Base-by-base conservation (phyloP, 1,140 invertebrate genomes). In the Rhopalosiphum maidis region DNA sequence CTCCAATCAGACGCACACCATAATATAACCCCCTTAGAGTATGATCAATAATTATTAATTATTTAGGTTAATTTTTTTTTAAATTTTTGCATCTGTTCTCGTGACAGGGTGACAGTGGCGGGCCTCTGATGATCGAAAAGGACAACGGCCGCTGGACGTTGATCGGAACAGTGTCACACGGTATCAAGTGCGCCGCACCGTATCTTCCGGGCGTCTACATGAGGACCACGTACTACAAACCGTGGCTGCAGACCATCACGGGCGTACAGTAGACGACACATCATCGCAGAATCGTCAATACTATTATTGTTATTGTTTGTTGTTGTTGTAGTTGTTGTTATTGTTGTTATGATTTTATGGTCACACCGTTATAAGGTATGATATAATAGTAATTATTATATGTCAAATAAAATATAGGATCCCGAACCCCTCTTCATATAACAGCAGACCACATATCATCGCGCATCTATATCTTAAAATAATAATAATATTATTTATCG, bases 81-180 rank as follows among this genome's bases (percentile, higher is more conserved):
- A 21, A 18, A 18, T 68, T 68, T 68, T 30, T n/a, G 15, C 60
- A 30, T n/a, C 18, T n/a, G 2, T 1, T 37, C 21, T 48, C 30
- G 46, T 25, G 9, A 8, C 95, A 99, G 98, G 98, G 98, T 94
- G 98, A 99, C 96, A 98, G 98, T 94, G 98, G 98, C 18, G 98
- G 98, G 51, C 98, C 98, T 1, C 95, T 99, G 93, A 97, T 98
- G 54, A 96, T 99, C 41, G 97, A 98, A 95, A 95, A 97, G 93
- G 96, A 96, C 0, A 97, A 99, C 94, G 98, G 98, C 30, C 96
- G 97, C 93, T 99, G 98, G 97, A 97, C 98, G 93, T 95, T 99
- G 9, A 98, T 98, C 5, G 99, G 98, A 23, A 99, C 98, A 0
- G 98, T 99, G 0, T 99, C 98, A 11, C 99, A 99, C 95, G 99